phyloP scores from a whole-genome alignment of 2,797 vertebrate species.

The Phoeniculus purpureus region DNA sequence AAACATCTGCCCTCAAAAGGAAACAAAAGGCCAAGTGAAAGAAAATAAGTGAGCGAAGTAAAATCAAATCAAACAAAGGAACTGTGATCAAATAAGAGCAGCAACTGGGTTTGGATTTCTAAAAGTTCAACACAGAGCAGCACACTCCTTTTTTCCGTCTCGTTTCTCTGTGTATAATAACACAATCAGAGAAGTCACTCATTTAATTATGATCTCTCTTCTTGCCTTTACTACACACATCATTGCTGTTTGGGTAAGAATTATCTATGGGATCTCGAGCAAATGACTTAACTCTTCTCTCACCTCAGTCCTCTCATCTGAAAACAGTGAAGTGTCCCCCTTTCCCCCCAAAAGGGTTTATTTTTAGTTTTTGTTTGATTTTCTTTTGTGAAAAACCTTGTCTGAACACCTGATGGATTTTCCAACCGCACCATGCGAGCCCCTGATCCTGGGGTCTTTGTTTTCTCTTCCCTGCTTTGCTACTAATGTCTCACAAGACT shows the following conservation, averaged over 20 bases:
- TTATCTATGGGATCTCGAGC: conserved; percentile 3
- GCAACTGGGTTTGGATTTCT: conserved; percentile 58
- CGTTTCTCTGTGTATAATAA: conserved; percentile 35
- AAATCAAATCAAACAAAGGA: conserved; percentile 65
- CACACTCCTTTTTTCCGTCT: conserved; percentile 52
- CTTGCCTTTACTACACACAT: neutral
- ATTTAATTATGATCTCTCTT: conserved; percentile 39
- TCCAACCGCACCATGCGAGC: neutral
- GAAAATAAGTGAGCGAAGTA: conserved; percentile 47
- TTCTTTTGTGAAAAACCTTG: neutral
- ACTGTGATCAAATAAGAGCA: conserved; percentile 64
- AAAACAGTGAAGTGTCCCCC: neutral
- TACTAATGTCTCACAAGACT: neutral
- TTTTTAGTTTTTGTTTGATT: conserved; percentile 12
- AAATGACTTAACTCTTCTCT: conserved; percentile 47
- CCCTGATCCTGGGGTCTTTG: neutral
- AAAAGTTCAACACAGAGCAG: conserved; percentile 46
- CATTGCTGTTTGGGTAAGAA: conserved; percentile 23
- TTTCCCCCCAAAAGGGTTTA: neutral
- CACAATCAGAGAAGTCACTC: conserved; percentile 31
- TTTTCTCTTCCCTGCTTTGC: neutral
- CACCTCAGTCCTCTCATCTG: neutral
- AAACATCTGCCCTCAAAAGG: conserved; percentile 43
- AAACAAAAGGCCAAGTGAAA: conserved; percentile 6
- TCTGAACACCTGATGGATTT: conserved; percentile 24